Evolutionary conservation across 2,113 vertebrate species (phyloP).

Genomic region (Poeciliopsis prolifica): DNA sequence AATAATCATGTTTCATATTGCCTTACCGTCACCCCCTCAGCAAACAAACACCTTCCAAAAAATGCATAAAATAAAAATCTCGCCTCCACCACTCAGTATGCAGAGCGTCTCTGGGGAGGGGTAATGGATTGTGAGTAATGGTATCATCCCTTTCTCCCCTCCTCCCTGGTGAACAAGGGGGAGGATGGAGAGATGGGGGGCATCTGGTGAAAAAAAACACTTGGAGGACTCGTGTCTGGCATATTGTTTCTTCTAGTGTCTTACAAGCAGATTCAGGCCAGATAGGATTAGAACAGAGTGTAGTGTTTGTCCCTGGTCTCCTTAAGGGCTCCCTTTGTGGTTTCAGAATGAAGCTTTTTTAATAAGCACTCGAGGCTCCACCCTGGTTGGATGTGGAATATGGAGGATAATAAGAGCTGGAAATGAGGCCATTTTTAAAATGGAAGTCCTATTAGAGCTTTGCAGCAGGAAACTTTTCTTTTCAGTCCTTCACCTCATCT

Average conservation of each 20-base stretch:
- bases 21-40: slow-evolving; percentile 34
- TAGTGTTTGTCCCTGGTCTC: slow-evolving; percentile 34
- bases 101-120: slow-evolving; percentile 65
- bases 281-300: slow-evolving; percentile 45
- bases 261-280: slow-evolving; percentile 54
- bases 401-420: slow-evolving; percentile 44
- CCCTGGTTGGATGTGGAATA: slow-evolving; percentile 26
- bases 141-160: slow-evolving; percentile 62
- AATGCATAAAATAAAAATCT: neutral
- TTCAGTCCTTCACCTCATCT: slow-evolving; percentile 35
- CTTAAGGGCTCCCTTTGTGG: slow-evolving; percentile 51
- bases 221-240: slow-evolving; percentile 62
- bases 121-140: slow-evolving; percentile 81
- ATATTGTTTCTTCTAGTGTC: slow-evolving; percentile 68
- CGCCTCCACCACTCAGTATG: slow-evolving; percentile 46
- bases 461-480: slow-evolving; percentile 43
- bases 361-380: slow-evolving; percentile 52
- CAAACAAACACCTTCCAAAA: slow-evolving; percentile 50
- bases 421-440: slow-evolving; percentile 52
- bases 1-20: slow-evolving; percentile 72
- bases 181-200: slow-evolving; percentile 4
- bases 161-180: slow-evolving; percentile 34
- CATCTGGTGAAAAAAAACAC: slow-evolving; percentile 42
- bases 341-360: slow-evolving; percentile 53
- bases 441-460: slow-evolving; percentile 43